Base-by-base conservation (phyloP, 2,113 vertebrate species). In the Lynx canadensis region DNA sequence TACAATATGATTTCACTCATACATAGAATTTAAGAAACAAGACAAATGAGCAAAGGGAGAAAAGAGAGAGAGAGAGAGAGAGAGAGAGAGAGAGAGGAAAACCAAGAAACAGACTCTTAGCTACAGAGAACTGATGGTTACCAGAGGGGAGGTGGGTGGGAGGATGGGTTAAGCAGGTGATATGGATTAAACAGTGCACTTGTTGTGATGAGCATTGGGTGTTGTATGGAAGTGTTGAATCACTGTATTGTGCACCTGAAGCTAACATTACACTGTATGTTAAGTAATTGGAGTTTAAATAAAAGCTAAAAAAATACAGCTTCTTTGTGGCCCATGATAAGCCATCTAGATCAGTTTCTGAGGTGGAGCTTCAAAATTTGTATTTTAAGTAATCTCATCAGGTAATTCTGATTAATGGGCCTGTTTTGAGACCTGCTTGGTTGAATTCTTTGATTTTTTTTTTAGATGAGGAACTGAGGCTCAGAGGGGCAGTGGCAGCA, bases 361-460 rank as follows among this genome's bases (percentile, higher is more conserved):
- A 80, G 41, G n/a, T 91, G 33, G 14, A 66, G 31, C 11, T 19
- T 50, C 55, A 81, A 89, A 91, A 8, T 69, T 27, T 95, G 7
- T 36, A 66, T 89, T 97, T 96, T 65, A 95, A 96, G 60, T 80
- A 94, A 95, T 89, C 10, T 92, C 21, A 79, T 79, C 38, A 81
- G 63, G 29, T 87, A 66, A 92, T 94, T 97, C 25, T 87, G 33
- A 79, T 89, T 89, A 96, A 80, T 90, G 87, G 55, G 27, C 50
- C 31, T 74, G 16, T 15, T 85, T 91, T 89, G 45, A 16, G 71
- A 97, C 86, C 18, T 89, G 36, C 81, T 82, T 88, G 57, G 27
- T 63, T 96, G 78, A 95, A 69, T 86, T 19, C 19, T 88, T 92
- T 93, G 52, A 29, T 69, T 96, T 50, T 82, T 82, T 52, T 83